Percentiles rank a stretch among this genome's conserved stretches.
These are phyloP conservation scores for Sminthopsis crassicaudata DNA, from an alignment of 2,113 vertebrate genomes.

Conservation along the genomic window DNA sequence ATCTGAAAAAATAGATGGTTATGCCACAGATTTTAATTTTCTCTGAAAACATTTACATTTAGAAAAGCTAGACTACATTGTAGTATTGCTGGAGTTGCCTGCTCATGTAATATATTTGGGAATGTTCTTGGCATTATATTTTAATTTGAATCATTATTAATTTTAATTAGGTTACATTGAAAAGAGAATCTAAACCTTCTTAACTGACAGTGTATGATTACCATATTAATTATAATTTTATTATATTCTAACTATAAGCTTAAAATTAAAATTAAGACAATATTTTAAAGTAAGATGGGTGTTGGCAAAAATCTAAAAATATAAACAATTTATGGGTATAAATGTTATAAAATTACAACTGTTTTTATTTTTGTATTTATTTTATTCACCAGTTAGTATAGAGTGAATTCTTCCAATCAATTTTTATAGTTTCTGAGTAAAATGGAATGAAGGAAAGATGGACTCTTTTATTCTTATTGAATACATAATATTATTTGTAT, in stretches of 20 bases:
- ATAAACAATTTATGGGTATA: slow-evolving; percentile 33
- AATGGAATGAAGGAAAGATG: slow-evolving; percentile 89
- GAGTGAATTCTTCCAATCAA: slow-evolving; percentile 3
- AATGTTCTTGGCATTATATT: slow-evolving; percentile 54
- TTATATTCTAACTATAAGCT: slow-evolving; percentile 57
- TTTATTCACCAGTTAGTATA: slow-evolving; percentile 46
- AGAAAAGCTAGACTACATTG: slow-evolving; percentile 73
- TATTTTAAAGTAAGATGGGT: slow-evolving; percentile 40
- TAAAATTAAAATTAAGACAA: slow-evolving; percentile 65
- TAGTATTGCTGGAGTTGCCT: slow-evolving; percentile 88
- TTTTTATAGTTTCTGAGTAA: slow-evolving; percentile 80
- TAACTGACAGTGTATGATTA: slow-evolving; percentile 59
- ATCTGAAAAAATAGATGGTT: slow-evolving; percentile 58
- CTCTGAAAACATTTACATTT: slow-evolving; percentile 72
- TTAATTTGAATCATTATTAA: slow-evolving; percentile 75
- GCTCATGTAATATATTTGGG: slow-evolving; percentile 79
- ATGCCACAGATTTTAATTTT: slow-evolving; percentile 61
- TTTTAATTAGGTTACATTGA: slow-evolving; percentile 67
- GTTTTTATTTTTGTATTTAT: slow-evolving; percentile 51
- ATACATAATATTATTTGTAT: slow-evolving; percentile 65
- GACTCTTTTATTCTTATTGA: slow-evolving; percentile 80
- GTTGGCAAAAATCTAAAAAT: slow-evolving; percentile 20
- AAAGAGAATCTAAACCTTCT: slow-evolving; percentile 70
- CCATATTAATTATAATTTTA: slow-evolving; percentile 46
- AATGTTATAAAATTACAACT: neutral